Percentiles rank a stretch among this genome's conserved stretches.
phyloP scores from a whole-genome alignment of 2,888 invertebrate genomes.

The Heteromyza rotundicornis region DNA sequence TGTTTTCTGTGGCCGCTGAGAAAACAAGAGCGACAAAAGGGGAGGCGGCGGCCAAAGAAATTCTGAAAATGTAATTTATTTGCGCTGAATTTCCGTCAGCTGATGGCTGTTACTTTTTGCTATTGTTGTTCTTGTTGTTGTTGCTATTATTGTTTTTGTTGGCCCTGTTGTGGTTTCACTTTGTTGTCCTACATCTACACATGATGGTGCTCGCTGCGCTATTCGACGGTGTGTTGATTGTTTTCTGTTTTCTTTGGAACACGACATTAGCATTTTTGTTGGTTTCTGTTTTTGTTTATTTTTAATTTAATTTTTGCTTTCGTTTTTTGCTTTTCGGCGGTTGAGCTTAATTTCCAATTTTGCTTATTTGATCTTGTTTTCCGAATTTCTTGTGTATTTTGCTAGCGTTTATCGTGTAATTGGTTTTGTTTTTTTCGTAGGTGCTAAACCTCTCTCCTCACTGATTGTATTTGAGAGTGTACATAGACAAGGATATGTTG shows the following conservation, averaged over 20 bases:
- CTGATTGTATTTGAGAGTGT: too few relatives aligned
- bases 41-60: too few relatives aligned
- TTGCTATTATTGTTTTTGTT: constrained; percentile 11
- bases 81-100: constrained; percentile 32
- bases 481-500: too few relatives aligned
- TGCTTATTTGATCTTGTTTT: too few relatives aligned
- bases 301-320: neutral
- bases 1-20: neutral
- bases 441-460: too few relatives aligned
- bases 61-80: constrained; percentile 32
- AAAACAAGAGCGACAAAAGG: neutral
- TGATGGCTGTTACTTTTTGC: constrained; percentile 18
- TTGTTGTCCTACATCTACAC: constrained; percentile 1
- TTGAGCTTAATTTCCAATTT: constrained; percentile 12
- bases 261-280: constrained; percentile 18
- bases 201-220: neutral
- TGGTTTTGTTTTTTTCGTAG: too few relatives aligned
- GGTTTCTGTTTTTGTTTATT: neutral
- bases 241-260: neutral
- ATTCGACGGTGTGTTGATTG: neutral
- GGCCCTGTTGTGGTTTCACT: too few relatives aligned
- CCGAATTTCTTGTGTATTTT: too few relatives aligned
- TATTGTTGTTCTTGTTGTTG: constrained; percentile 9
- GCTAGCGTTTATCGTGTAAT: too few relatives aligned
- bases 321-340: neutral